Base-by-base conservation (phyloP, 2,888 invertebrate genomes). In the Leucozona laternaria region DNA sequence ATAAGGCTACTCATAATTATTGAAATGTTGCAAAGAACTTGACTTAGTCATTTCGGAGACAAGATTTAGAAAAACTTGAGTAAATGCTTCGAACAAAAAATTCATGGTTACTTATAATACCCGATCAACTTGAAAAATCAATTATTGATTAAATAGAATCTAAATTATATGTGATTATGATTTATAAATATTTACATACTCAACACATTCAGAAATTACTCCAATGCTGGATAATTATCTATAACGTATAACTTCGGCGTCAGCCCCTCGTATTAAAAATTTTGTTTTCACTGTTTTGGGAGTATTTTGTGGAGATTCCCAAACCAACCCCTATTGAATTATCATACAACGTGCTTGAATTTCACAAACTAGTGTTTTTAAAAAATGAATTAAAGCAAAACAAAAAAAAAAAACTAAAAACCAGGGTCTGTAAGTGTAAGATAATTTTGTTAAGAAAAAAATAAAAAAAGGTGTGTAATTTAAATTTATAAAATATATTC, bases 401-500 rank as follows among this genome's bases (percentile, higher is more conserved):
- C 37, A 60, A 50, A 25, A 37, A 17, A 50, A 58, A 28, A 66
- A 66, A 20, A 28, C n/a, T 60, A 11, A 55, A 66, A 17, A 20
- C 25, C 37, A 10, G 55, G 37, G 48, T 53, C 70, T 81, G 76
- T 75, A 17, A 73, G 37, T 28, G 15, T 64, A 8, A 60, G 25
- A 10, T 48, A 43, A 37, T 50, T 10, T 50, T 11, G 45, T 60
- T 50, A 20, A 31, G 37, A 73, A 40, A 75, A 60, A 37, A 60
- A 43, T 8, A 57, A 72, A 66, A 48, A 66, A 34, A 22, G 53
- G 71, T 70, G 72, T 77, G 66, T 77, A 58, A 66, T 82, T 50
- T 50, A 62, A 66, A 28, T 82, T 53, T 66, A 20, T 72, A 64
- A 64, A 66, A 66, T 82, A 68, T 83, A 83, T 73, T 78, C 68